Evolutionary conservation across 2,113 vertebrate genomes (phyloP).

Genomic region (Menura novaehollandiae): DNA sequence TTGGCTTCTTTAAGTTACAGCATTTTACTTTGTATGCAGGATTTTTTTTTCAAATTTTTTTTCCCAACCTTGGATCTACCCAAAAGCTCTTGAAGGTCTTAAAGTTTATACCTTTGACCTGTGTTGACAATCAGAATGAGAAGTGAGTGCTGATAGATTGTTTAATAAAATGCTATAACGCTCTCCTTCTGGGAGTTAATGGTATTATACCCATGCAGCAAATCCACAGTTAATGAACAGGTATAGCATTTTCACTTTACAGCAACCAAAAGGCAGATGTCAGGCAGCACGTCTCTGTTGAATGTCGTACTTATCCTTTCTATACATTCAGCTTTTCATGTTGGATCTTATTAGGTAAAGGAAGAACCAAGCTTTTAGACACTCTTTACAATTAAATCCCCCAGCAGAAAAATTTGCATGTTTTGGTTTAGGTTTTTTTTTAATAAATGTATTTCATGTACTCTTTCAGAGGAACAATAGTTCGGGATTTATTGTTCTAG

Average conservation of each 20-base stretch:
- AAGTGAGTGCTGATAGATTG: background rate
- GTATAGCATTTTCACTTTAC: background rate
- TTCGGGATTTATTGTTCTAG: background rate
- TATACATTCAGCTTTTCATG: background rate
- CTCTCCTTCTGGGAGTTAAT: background rate
- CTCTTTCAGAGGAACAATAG: background rate
- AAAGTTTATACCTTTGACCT: slow-evolving; percentile 12
- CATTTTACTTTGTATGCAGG: background rate
- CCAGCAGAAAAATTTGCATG: background rate
- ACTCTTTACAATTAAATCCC: background rate
- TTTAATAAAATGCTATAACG: background rate
- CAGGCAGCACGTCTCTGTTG: background rate
- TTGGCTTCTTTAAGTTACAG: background rate
- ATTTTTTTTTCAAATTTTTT: background rate
- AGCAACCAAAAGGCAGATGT: background rate
- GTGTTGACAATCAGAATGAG: background rate
- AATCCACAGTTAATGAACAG: background rate
- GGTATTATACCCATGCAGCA: background rate
- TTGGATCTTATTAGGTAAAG: background rate
- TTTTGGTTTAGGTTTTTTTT: background rate
- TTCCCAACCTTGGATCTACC: background rate
- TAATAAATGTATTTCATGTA: background rate
- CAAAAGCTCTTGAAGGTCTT: background rate
- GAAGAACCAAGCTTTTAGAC: background rate
- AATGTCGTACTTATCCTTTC: background rate